Conservation (phyloP, 2,888 invertebrate genomes). For the Neria commutata region DNA sequence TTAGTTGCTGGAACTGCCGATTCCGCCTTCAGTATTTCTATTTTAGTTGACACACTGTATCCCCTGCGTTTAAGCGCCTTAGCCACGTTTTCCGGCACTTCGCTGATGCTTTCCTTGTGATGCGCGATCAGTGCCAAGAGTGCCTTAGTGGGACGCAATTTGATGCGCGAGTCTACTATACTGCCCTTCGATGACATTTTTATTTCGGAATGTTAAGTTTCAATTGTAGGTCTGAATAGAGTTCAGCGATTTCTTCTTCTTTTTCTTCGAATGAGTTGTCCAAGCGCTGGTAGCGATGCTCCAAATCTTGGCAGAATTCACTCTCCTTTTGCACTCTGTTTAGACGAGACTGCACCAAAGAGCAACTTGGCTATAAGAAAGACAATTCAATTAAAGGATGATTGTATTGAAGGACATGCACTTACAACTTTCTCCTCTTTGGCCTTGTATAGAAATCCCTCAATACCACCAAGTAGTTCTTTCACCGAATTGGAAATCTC, state of each 20-base stretch:
- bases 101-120: conserved; percentile 60
- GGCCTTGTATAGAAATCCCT: conserved; percentile 37
- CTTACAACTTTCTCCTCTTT: conserved; percentile 37
- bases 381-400: no score
- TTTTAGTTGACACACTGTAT: conserved; percentile 28
- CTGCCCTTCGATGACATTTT: conserved; percentile 64
- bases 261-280: conserved; percentile 80
- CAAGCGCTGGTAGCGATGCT: conserved; percentile 75
- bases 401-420: conserved; percentile 5
- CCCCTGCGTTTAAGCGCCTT: conserved; percentile 36
- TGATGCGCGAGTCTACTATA: conserved; percentile 70
- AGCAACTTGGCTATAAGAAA: conserved; percentile 33
- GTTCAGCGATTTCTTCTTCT: conserved; percentile 76
- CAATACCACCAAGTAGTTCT: conserved; percentile 33
- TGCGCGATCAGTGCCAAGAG: conserved; percentile 66
- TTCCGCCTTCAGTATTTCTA: conserved; percentile 29
- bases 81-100: conserved; percentile 65
- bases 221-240: conserved; percentile 76
- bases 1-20: conserved; percentile 18
- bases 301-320: conserved; percentile 79
- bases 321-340: conserved; percentile 71
- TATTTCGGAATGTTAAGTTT: conserved; percentile 68
- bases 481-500: conserved; percentile 39
- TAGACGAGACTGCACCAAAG: conserved; percentile 53
- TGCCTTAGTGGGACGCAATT: conserved; percentile 69